Percentiles rank a stretch among this genome's conserved stretches.
Evolutionary conservation across 2,113 vertebrate genomes (phyloP).

Genomic region (Tragelaphus scriptus): DNA sequence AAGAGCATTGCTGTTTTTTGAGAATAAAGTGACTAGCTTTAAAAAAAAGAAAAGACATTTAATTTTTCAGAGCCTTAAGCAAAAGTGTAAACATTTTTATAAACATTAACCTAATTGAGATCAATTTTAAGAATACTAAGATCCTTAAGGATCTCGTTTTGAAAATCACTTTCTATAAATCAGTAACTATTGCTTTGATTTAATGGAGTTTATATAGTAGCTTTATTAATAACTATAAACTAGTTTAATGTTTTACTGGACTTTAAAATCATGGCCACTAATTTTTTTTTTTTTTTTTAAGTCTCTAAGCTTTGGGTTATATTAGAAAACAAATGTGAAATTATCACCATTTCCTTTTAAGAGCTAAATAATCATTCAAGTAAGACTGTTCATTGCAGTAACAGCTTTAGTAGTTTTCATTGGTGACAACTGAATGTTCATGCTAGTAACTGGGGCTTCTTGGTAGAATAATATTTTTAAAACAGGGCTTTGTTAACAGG

Average conservation of each 20-base stretch:
- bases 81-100: background rate
- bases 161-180: constrained; percentile 23
- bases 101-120: constrained; percentile 1
- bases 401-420: background rate
- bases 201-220: constrained; percentile 9
- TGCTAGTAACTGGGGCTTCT: background rate
- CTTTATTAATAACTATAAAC: constrained; percentile 27
- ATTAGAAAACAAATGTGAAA: constrained; percentile 3
- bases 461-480: background rate
- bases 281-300: background rate
- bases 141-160: constrained; percentile 4
- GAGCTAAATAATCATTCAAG: background rate
- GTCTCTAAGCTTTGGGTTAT: background rate
- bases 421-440: background rate
- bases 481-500: constrained; percentile 12
- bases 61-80: constrained; percentile 12
- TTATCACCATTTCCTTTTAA: background rate
- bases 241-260: constrained; percentile 3
- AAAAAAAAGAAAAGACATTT: background rate
- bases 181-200: constrained; percentile 40
- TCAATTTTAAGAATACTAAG: background rate
- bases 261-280: constrained; percentile 6
- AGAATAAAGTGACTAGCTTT: background rate
- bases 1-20: background rate
- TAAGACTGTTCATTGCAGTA: background rate